Conservation (phyloP, 2,113 vertebrate genomes). For the Galbula dea region DNA sequence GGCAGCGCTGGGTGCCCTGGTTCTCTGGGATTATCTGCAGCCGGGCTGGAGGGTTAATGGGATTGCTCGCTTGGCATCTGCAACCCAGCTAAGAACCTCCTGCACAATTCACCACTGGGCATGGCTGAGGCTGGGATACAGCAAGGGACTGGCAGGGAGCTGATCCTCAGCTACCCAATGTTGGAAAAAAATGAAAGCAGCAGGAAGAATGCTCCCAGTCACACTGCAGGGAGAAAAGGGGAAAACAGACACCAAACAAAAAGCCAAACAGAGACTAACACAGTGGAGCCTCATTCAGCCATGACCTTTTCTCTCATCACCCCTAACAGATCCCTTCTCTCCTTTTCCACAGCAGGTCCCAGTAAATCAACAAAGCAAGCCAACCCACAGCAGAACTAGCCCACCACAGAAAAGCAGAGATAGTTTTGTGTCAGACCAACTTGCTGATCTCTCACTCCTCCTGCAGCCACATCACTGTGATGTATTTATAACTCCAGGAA, state of each 20-base stretch:
- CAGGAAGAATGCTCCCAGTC: not conserved
- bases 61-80: not conserved
- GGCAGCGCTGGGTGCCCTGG: not conserved
- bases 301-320: not conserved
- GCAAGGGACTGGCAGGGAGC: not conserved
- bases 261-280: not conserved
- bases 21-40: not conserved
- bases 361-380: not conserved
- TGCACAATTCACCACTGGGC: fast-evolving
- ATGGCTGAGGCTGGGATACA: not conserved
- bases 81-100: not conserved
- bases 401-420: not conserved
- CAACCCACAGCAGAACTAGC: not conserved
- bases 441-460: not conserved
- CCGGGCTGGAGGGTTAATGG: not conserved
- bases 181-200: not conserved
- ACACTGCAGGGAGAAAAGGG: not conserved
- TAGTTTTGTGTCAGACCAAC: not conserved
- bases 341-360: not conserved
- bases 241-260: not conserved
- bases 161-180: not conserved
- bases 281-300: not conserved
- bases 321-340: not conserved
- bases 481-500: not conserved
- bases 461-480: not conserved